Percentiles rank a stretch among this genome's conserved stretches.
Conservation (phyloP, 2,797 vertebrate genomes). For the Dromococcyx pavoninus region DNA sequence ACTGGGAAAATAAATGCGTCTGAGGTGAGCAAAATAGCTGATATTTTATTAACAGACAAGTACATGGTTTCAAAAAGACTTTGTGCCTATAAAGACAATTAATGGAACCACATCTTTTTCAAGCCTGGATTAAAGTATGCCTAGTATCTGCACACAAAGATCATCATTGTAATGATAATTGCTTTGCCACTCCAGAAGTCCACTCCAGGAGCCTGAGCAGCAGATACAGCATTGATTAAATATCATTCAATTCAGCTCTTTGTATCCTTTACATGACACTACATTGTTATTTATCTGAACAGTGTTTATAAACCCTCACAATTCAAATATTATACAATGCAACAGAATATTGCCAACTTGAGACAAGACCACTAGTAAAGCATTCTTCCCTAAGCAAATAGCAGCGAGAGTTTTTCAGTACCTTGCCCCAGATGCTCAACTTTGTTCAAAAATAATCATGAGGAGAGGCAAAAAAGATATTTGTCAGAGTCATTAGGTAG, state of each 20-base stretch:
- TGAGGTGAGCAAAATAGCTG: background rate
- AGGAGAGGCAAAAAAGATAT: background rate
- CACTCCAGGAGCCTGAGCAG: background rate
- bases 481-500: background rate
- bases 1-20: rapidly evolving
- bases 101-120: background rate
- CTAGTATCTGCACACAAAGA: background rate
- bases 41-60: background rate
- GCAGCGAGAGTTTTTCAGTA: background rate
- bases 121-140: background rate
- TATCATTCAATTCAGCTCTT: background rate
- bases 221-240: background rate
- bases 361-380: background rate
- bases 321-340: background rate
- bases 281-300: background rate
- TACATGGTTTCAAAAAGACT: background rate
- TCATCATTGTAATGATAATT: background rate
- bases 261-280: background rate
- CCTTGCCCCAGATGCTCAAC: background rate
- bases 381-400: background rate
- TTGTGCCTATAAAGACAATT: background rate
- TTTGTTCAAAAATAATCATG: background rate
- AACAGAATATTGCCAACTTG: background rate
- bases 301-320: background rate
- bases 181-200: background rate